Evolutionary conservation across 2,113 vertebrate genomes (phyloP).

Genomic region (Tretioscincus oriximinensis): DNA sequence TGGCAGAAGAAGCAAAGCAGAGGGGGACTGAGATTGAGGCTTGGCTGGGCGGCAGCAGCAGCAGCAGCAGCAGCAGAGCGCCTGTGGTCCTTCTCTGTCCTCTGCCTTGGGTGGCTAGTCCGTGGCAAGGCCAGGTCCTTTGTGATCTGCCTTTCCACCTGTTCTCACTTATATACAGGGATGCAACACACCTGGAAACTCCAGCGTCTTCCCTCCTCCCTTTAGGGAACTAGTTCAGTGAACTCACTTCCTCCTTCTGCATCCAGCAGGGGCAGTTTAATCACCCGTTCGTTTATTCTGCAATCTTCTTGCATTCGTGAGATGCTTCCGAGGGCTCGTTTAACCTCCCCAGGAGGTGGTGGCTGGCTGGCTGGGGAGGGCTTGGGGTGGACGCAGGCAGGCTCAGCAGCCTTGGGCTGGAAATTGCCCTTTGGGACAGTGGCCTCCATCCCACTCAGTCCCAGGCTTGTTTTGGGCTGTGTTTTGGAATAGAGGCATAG

Average conservation of each 20-base stretch:
- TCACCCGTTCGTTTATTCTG: conserved; percentile 13
- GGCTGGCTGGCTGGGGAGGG: no score
- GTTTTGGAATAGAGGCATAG: no score
- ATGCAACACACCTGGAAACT: conserved; percentile 69
- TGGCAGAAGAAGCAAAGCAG: not conserved
- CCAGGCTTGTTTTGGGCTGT: no score
- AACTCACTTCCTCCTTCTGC: conserved; percentile 17
- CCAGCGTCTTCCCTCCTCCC: conserved; percentile 50
- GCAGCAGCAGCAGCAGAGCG: not conserved
- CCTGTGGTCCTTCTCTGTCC: not conserved
- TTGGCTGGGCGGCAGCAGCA: not conserved
- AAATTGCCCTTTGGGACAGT: no score
- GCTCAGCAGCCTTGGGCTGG: not conserved
- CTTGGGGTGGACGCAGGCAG: no score
- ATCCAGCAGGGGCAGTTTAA: not conserved
- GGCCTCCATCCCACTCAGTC: no score
- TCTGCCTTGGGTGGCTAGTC: not conserved
- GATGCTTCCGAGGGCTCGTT: not conserved
- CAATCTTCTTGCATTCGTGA: not conserved
- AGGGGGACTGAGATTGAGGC: no score
- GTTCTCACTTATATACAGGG: conserved; percentile 52
- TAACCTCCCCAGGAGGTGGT: not conserved
- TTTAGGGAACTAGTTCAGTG: conserved; percentile 7
- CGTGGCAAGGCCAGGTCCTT: not conserved
- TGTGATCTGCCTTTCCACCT: not conserved